Evolutionary conservation across 2,797 vertebrate genomes (phyloP).

Genomic region (Lerista edwardsae): DNA sequence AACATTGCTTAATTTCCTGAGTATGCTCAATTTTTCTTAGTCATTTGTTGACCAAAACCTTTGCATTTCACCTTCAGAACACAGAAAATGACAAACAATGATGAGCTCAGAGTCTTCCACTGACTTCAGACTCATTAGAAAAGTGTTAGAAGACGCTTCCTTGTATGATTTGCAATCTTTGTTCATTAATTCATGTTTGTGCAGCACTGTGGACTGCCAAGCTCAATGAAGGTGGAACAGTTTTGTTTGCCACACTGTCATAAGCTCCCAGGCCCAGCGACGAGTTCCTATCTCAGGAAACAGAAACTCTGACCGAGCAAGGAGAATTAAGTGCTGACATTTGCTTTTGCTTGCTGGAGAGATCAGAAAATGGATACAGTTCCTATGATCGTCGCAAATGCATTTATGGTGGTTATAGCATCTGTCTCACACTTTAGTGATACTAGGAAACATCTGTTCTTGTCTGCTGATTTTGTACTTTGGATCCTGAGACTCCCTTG

Average conservation of each 20-base stretch:
- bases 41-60: background rate
- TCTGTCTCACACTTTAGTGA: background rate
- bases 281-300: constrained; percentile 15
- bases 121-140: constrained; percentile 40
- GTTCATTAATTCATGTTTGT: constrained; percentile 54
- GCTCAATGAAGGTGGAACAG: constrained; percentile 9
- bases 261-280: constrained; percentile 30
- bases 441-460: constrained; percentile 7
- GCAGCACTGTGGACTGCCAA: constrained; percentile 37
- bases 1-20: background rate
- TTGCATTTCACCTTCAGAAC: constrained; percentile 40
- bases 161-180: constrained; percentile 35
- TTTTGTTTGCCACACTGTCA: constrained; percentile 9
- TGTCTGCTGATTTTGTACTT: background rate
- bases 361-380: constrained; percentile 25
- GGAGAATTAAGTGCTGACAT: constrained; percentile 18
- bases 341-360: constrained; percentile 36
- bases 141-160: constrained; percentile 25
- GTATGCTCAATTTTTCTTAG: background rate
- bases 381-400: constrained; percentile 2
- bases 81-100: background rate
- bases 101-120: background rate
- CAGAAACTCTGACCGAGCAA: constrained; percentile 48
- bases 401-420: background rate
- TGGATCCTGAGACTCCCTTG: background rate